Evolutionary conservation across 2,113 vertebrate species (phyloP), one percentile per base, ranked within the genome.

Genomic region (Laticauda colubrina): DNA sequence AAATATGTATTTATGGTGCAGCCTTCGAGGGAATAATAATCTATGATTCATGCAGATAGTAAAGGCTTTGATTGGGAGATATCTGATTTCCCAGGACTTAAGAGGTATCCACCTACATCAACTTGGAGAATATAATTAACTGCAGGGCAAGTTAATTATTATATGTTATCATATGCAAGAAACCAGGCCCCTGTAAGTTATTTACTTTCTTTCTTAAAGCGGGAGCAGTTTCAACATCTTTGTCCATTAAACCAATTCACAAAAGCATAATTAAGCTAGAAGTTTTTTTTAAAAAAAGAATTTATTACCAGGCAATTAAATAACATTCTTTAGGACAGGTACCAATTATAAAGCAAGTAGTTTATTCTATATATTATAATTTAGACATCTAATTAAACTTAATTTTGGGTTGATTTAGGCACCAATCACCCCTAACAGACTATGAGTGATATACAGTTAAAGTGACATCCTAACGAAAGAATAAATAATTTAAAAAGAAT

Each of bases 111-210:
- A 85, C 89, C 94, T 94, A 86, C 89, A 92, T 89, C 89, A 23
- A 0, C 23, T 48, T 48, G 61, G 87, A 92, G 89, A 93, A 91
- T 93, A 57, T 89, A 43, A 5, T 90, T 53, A 91, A 39, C 57
- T 10, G 20, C 89, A 81, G 87, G 24, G 21, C 59, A 48, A 69
- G 0, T 91, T 39, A 39, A 39, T 39, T 39, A 39, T 39, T 39
- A 39, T 39, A 39, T 39, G 34, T 39, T 95, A 87, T 92, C 92
- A 94, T 90, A 92, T 87, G 93, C 86, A 95, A 95, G 93, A 93
- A 95, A 57, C 55, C 20, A 24, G 34, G 48, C n/a, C 5, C 56
- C 48, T 54, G 92, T 23, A 9, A 96, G 94, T 95, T 92, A 94
- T 95, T 93, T 92, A 93, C 11, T 24, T 3, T 94, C 81, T 48